Evolutionary conservation across 2,888 invertebrate species (phyloP), one percentile per base, ranked within the genome.

Genomic region (Microplitis deprimator): DNA sequence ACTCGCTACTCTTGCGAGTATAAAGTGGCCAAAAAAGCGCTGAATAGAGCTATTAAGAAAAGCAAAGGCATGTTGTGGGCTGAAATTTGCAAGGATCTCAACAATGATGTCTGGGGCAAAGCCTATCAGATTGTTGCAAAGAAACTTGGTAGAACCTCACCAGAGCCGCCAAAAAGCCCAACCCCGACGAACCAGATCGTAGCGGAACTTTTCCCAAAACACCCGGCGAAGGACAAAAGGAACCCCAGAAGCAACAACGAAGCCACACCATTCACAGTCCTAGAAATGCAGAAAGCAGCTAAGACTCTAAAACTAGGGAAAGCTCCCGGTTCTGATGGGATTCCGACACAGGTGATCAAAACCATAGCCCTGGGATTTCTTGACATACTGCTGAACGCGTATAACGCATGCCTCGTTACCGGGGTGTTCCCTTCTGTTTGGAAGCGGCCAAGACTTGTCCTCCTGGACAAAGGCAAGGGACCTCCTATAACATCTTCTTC

Each of bases 381-480:
- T 6, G 29, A 68, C 0, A 8, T 77, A n/a, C 71, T 81, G 13
- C 79, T 80, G 4, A 40, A 20, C 0, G 67, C 78, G 79, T 79
- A 74, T 39, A 79, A 79, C 16, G 69, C 78, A 4, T 78, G 77
- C 77, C 74, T 80, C 29, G 38, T 16, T 13, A 74, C 29, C 65
- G 20, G 79, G 81, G 61, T 1, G 77, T 79, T 41, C 13, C 65
- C 13, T 71, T 8, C 20, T 8, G 17, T 59, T 6, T 80, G 79
- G 79, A 80, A 81, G 65, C 76, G 65, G 6, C 75, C 73, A 41
- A 41, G 75, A 41, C 67, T 80, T 38, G 79, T 79, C 13, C 73
- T 80, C 6, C 74, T 82, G 78, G 75, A 77, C 62, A 81, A 82
- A 71, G 78, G 79, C 0, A 29, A 29, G 29, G 29, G 29, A 29